These are phyloP conservation scores for Drosophila biarmipes DNA, from an alignment of 1,140 invertebrate species.

Conservation along the genomic window DNA sequence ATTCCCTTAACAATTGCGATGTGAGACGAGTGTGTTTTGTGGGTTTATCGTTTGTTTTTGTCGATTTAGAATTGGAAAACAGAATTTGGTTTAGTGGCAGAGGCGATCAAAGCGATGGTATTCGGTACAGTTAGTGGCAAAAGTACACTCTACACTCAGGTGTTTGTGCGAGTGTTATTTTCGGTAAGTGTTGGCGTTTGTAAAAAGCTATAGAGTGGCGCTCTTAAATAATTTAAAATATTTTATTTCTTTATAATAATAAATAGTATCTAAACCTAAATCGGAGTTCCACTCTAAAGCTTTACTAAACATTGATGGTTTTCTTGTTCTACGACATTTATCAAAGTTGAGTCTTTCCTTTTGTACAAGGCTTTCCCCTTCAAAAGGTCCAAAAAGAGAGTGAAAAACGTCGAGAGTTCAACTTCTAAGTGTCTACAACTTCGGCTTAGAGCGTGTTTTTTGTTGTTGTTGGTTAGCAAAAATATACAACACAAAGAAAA, in stretches of 20 bases:
- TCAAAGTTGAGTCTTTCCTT: slow-evolving; percentile 31
- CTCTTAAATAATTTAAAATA: background rate
- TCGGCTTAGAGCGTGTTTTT: slow-evolving; percentile 1
- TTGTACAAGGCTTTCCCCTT: slow-evolving; percentile 34
- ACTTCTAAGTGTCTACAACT: background rate
- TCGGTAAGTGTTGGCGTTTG: background rate
- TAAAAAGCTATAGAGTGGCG: slow-evolving; percentile 4
- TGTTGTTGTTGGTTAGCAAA: slow-evolving; percentile 13
- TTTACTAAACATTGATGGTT: background rate
- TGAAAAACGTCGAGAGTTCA: background rate
- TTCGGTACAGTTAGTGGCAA: slow-evolving; percentile 39
- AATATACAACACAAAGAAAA: background rate
- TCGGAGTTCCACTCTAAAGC: slow-evolving; percentile 7
- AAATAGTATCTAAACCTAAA: background rate
- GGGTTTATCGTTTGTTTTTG: background rate
- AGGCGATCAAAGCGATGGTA: slow-evolving; percentile 4
- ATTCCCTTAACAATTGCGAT: slow-evolving; percentile 1
- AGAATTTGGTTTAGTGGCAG: slow-evolving; percentile 38
- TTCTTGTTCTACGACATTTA: slow-evolving; percentile 18
- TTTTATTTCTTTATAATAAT: too few species aligned
- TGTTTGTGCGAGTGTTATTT: slow-evolving; percentile 26
- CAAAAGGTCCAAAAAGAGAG: background rate
- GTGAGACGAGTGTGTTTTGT: background rate
- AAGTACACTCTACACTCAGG: slow-evolving; percentile 39
- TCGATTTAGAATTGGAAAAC: slow-evolving; percentile 13